phyloP scores from a whole-genome alignment of 2,113 vertebrate genomes.

The Psammodynastes pulverulentus region DNA sequence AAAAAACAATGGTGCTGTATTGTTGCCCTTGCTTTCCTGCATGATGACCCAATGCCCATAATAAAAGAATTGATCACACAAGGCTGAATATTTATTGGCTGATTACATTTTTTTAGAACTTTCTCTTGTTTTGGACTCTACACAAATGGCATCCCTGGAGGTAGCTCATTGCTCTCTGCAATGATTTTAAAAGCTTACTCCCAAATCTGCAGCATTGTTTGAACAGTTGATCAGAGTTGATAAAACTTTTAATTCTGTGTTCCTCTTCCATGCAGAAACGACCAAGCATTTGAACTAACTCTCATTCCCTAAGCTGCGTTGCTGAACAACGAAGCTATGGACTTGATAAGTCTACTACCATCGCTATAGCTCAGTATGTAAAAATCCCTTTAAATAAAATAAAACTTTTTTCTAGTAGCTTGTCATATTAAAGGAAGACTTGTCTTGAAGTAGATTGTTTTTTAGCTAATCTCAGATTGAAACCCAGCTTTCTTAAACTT shows the following conservation, averaged over 20 bases:
- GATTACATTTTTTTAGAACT: not conserved
- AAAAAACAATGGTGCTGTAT: not conserved
- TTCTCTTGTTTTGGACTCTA: constrained; percentile 20
- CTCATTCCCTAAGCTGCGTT: constrained; percentile 23
- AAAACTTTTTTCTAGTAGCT: not conserved
- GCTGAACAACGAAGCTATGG: not conserved
- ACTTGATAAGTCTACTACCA: fast-evolving
- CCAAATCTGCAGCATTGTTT: not conserved
- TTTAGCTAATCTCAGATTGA: not conserved
- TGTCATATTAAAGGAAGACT: not conserved
- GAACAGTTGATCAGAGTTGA: not conserved
- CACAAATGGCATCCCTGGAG: not conserved
- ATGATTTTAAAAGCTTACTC: not conserved
- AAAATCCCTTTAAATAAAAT: not conserved
- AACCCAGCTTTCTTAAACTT: not conserved
- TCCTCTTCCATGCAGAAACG: not conserved
- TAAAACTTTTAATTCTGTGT: constrained; percentile 35
- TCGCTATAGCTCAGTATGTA: not conserved
- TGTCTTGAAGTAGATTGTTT: not conserved
- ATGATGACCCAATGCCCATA: not conserved
- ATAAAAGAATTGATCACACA: not conserved
- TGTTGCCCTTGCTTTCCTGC: constrained; percentile 5
- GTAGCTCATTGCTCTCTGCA: not conserved
- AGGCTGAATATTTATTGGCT: constrained; percentile 22
- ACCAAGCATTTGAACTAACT: not conserved